phyloP scores from a whole-genome alignment of 2,888 invertebrate genomes.

The Hyalella azteca region DNA sequence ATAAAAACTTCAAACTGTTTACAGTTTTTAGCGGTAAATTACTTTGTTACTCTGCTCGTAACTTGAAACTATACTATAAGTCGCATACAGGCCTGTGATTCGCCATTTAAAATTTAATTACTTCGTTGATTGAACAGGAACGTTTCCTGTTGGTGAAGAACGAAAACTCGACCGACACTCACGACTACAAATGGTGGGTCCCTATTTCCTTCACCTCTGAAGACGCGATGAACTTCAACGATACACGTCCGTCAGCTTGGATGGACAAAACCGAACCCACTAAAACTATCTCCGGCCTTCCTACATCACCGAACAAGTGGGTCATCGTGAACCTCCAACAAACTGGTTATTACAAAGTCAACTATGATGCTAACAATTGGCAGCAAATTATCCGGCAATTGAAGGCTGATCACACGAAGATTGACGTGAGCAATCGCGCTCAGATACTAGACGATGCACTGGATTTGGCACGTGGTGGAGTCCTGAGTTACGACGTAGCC shows the following conservation, averaged over 20 bases:
- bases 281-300: constrained; percentile 44
- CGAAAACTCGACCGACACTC: constrained; percentile 58
- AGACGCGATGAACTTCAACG: constrained; percentile 65
- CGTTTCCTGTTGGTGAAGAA: constrained; percentile 71
- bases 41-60: not conserved
- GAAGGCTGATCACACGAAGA: constrained; percentile 70
- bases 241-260: constrained; percentile 68
- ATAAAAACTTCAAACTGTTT: not conserved
- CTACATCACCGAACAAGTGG: constrained; percentile 65
- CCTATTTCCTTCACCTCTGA: constrained; percentile 70
- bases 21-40: not conserved
- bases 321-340: constrained; percentile 83
- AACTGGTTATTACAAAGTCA: constrained; percentile 74
- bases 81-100: not conserved
- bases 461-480: constrained; percentile 63
- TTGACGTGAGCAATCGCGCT: constrained; percentile 80
- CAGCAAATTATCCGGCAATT: constrained; percentile 73
- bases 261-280: constrained; percentile 64
- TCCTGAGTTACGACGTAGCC: constrained; percentile 74
- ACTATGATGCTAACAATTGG: constrained; percentile 81
- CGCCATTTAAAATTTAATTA: not conserved
- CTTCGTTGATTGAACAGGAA: constrained; percentile 64
- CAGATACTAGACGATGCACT: constrained; percentile 81
- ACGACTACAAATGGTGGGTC: constrained; percentile 67
- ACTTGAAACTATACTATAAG: not conserved